These are phyloP conservation scores for Arbacia lixula DNA, from an alignment of 53 echinoderm and acorn worm genomes.

Conservation along the genomic window DNA sequence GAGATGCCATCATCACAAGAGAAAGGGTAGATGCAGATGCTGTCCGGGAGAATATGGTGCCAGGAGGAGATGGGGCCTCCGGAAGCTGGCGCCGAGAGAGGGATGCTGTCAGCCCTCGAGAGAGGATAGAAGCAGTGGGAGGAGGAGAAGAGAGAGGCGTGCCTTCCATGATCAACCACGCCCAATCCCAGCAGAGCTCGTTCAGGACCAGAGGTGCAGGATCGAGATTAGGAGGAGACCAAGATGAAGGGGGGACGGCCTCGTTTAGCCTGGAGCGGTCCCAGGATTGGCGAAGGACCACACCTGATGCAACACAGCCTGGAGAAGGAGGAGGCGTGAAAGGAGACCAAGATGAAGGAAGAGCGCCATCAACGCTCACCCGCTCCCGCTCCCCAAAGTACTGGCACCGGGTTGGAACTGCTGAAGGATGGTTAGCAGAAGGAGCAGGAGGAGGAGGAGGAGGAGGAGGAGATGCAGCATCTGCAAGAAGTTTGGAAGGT, in stretches of 20 bases:
- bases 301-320: neutral
- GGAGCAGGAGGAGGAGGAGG: neutral
- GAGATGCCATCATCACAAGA: no score
- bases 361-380: no score
- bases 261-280: neutral
- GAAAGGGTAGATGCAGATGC: no score
- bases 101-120: no score
- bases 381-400: neutral
- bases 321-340: neutral
- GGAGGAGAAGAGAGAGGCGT: neutral
- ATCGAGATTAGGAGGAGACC: neutral
- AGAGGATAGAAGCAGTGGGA: neutral
- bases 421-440: neutral
- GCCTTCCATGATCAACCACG: no score
- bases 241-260: neutral
- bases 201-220: neutral
- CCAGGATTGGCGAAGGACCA: neutral
- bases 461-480: conserved; percentile 9
- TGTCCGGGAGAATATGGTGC: no score
- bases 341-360: neutral
- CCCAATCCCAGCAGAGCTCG: neutral
- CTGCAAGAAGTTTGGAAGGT: no score
- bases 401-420: neutral
- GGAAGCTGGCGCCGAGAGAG: no score
- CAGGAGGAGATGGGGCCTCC: no score